Evolutionary conservation across 1,140 invertebrate species (phyloP).

Genomic region (Sitobion miscanthi): DNA sequence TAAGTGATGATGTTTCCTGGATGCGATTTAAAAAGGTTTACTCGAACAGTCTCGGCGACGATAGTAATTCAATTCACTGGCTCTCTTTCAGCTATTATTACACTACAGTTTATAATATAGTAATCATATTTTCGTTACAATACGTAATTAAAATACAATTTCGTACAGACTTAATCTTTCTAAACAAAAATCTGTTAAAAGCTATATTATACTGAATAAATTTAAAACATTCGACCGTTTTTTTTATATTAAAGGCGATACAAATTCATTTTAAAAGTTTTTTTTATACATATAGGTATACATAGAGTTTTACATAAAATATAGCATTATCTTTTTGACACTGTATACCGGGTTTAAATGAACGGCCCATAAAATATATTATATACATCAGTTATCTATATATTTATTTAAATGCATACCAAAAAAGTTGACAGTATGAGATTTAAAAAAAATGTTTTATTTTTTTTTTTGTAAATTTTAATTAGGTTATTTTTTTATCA

Average conservation of each 20-base stretch:
- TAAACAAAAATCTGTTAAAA: background rate
- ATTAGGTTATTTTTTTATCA: background rate
- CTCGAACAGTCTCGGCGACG: background rate
- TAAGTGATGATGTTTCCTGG: background rate
- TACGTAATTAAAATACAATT: background rate
- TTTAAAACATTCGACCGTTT: background rate
- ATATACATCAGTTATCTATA: background rate
- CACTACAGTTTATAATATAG: background rate
- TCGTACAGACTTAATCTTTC: background rate
- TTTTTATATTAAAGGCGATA: background rate
- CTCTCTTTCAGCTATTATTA: background rate
- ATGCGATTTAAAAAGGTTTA: background rate
- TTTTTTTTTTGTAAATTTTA: too few relatives aligned
- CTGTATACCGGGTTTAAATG: background rate
- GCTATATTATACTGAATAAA: background rate
- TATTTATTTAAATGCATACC: too few relatives aligned
- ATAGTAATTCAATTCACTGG: background rate
- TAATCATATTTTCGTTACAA: background rate
- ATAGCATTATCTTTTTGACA: conserved; percentile 26
- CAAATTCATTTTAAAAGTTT: conserved; percentile 18
- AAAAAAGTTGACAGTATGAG: background rate
- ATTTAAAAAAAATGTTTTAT: background rate
- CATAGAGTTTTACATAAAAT: background rate
- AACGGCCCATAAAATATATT: background rate
- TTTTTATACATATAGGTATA: background rate